A percentile compares a stretch with the other conserved stretches of the same genome.
Conservation (phyloP, 1,140 invertebrate genomes). For the Dreissena rostriformis region DNA sequence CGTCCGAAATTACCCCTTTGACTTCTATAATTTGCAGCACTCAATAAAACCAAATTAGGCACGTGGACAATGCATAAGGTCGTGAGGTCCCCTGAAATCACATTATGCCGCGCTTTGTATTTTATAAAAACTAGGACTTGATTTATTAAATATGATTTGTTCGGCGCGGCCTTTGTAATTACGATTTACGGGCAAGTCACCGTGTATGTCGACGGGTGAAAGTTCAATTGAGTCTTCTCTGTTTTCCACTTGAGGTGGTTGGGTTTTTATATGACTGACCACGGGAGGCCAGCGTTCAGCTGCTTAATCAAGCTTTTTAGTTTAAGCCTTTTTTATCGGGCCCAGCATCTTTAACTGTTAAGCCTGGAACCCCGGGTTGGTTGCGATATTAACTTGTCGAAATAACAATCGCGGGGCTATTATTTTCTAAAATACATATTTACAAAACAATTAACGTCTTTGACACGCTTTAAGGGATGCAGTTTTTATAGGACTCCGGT, state of each 20-base stretch:
- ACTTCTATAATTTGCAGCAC: constrained; percentile 25
- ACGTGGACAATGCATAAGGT: constrained; percentile 45
- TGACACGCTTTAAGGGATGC: constrained; percentile 48
- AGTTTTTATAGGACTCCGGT: constrained; percentile 22
- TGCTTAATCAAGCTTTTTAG: constrained; percentile 52
- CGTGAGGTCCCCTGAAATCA: constrained; percentile 45
- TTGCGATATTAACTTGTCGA: constrained; percentile 44
- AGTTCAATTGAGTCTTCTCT: constrained; percentile 38
- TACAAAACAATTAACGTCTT: constrained; percentile 57
- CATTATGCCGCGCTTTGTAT: constrained; percentile 51
- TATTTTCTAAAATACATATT: constrained; percentile 58
- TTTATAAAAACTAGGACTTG: constrained; percentile 42
- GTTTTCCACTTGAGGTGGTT: constrained; percentile 18
- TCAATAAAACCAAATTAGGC: constrained; percentile 51
- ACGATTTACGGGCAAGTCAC: constrained; percentile 23
- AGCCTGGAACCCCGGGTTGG: constrained; percentile 20
- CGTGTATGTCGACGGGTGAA: constrained; percentile 42
- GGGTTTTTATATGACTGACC: constrained; percentile 42
- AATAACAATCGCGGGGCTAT: constrained; percentile 49
- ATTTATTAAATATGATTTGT: constrained; percentile 55
- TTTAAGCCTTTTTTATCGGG: constrained; percentile 33
- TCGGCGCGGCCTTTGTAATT: constrained; percentile 44
- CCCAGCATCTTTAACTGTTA: constrained; percentile 41
- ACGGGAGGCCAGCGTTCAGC: constrained; percentile 40
- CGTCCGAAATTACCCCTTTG: constrained; percentile 24